phyloP scores from a whole-genome alignment of 2,113 vertebrate species.

The Suricata suricatta region DNA sequence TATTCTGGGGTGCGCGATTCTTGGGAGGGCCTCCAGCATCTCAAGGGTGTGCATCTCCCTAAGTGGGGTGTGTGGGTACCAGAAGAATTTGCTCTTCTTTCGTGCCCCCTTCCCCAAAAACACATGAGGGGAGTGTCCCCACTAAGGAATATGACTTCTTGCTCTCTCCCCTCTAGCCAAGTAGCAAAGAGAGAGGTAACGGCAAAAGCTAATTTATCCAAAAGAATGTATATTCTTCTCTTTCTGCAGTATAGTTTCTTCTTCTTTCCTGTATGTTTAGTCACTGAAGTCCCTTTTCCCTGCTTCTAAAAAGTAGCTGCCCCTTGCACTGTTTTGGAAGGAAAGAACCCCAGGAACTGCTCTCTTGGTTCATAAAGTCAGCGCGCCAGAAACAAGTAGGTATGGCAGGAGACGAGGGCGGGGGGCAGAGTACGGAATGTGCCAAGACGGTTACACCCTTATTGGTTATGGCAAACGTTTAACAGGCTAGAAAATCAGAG shows the following conservation, averaged over 20 bases:
- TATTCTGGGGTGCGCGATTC: not conserved
- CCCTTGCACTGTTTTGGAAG: constrained; percentile 36
- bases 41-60: not conserved
- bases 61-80: not conserved
- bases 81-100: not conserved
- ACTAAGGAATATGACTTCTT: not conserved
- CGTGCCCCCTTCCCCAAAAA: not conserved
- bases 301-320: not conserved
- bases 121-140: not conserved
- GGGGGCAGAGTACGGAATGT: too few species aligned
- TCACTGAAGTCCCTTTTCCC: not conserved
- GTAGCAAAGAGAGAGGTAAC: not conserved
- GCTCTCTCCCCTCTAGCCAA: not conserved
- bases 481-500: constrained; percentile 8
- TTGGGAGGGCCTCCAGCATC: not conserved
- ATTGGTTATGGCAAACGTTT: constrained; percentile 1
- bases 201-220: not conserved
- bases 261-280: not conserved
- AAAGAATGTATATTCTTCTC: not conserved
- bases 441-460: not conserved
- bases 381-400: not conserved
- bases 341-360: not conserved
- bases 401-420: accelerated
- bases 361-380: constrained; percentile 12
- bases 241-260: not conserved